Evolutionary conservation across 2,888 invertebrate genomes (phyloP).

Genomic region (Brachycybe producta): DNA sequence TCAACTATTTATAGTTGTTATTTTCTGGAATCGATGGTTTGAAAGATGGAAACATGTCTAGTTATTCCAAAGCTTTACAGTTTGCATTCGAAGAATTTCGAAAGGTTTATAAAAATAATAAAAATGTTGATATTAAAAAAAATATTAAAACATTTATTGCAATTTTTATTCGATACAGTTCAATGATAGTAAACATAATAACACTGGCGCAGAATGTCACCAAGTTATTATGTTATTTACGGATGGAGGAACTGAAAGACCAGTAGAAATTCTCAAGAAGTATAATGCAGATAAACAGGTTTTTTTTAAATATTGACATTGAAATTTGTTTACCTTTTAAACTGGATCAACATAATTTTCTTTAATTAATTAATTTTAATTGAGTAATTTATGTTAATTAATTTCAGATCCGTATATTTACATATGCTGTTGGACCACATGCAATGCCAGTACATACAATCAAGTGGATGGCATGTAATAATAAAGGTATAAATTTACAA

Average conservation of each 20-base stretch:
- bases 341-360: no score
- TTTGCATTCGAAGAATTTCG: conserved; percentile 38
- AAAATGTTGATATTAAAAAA: neutral
- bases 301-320: neutral
- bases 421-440: conserved; percentile 40
- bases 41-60: conserved; percentile 35
- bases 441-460: conserved; percentile 37
- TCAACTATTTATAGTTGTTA: conserved; percentile 25
- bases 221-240: conserved; percentile 42
- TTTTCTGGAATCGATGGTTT: conserved; percentile 32
- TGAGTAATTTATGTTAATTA: no score
- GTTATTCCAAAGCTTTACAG: conserved; percentile 34
- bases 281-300: conserved; percentile 28
- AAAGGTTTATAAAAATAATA: conserved; percentile 28
- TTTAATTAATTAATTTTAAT: no score
- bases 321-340: no score
- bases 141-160: neutral
- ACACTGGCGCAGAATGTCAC: conserved; percentile 39
- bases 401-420: conserved; percentile 37
- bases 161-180: conserved; percentile 22
- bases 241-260: conserved; percentile 43
- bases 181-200: conserved; percentile 23
- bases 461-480: conserved; percentile 38
- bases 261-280: conserved; percentile 36
- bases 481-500: conserved; percentile 33